Base-by-base conservation (phyloP, 2,888 invertebrate genomes). In the Eueremaeus valkanovi region DNA sequence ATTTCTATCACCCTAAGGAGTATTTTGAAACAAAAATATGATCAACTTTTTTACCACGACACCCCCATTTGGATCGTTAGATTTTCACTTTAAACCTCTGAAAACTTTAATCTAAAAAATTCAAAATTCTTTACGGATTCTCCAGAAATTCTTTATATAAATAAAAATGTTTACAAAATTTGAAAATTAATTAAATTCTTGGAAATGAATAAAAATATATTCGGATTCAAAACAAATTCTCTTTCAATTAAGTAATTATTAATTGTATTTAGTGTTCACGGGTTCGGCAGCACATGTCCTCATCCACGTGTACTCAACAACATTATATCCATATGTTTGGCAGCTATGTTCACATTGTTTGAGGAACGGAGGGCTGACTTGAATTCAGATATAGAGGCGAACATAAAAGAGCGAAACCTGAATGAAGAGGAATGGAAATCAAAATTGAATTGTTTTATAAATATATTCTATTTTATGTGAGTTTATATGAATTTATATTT, bases 271-370 rank as follows among this genome's bases (percentile, higher is more conserved):
- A 88, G 89, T 81, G 87, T 90, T 80, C 92, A 92, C 83, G 91
- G 92, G 6, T 85, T 86, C 27, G 87, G 87, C 76, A 88, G 89
- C 80, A 85, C 87, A 49, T 92, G 92, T 83, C 92, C 92, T 1
- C 91, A 92, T 83, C 91, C 91, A 0, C 86, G 91, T 74, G 90
- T 92, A 1, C 87, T 92, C 72, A 91, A 90, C 13, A 92, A 92
- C 85, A 86, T 92, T 58, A 90, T 90, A 1, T 89, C 91, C 0
- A 89, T 90, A 18, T 90, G 90, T 79, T 86, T 91, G 13, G 90
- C 90, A 33, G 90, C 91, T 24, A 86, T 89, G 79, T 88, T 88
- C 81, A 82, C 84, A 72, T 82, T 85, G 73, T 86, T 86, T 80
- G 86, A 86, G 78, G 79, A 80, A 33, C 78, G 77, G 55, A 77